Conservation (phyloP, 2,797 vertebrate species). For the Chelonia mydas region DNA sequence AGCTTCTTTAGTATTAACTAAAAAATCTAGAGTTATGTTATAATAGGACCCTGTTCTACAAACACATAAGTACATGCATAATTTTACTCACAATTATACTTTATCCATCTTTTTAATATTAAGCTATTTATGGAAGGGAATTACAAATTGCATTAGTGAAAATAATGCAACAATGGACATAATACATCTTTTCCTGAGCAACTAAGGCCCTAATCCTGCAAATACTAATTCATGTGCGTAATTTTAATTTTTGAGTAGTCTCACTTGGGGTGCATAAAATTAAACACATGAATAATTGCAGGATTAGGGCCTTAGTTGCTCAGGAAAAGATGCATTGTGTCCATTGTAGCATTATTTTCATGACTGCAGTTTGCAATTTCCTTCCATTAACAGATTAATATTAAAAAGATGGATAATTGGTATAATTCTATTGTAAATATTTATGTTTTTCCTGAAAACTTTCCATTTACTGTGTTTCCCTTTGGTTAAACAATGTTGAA, state of each 20-base stretch:
- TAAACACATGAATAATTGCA: neutral
- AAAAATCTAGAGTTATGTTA: neutral
- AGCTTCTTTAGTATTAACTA: neutral
- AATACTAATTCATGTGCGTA: neutral
- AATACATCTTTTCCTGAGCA: neutral
- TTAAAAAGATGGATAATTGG: neutral
- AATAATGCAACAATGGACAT: neutral
- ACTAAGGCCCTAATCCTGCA: neutral
- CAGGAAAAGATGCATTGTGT: neutral
- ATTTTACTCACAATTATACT: neutral
- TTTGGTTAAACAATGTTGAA: neutral
- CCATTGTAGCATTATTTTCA: neutral
- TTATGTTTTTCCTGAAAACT: neutral
- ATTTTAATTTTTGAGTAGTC: neutral
- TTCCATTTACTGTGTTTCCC: neutral
- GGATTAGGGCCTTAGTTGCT: neutral
- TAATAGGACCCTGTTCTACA: neutral
- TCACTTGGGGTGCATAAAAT: neutral
- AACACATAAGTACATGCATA: neutral
- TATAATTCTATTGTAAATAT: neutral
- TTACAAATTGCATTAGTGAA: neutral
- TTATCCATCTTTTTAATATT: neutral
- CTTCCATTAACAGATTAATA: neutral
- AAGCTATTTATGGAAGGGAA: neutral
- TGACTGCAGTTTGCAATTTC: neutral